phyloP scores from a whole-genome alignment of 2,113 vertebrate genomes.

The Dascyllus trimaculatus region DNA sequence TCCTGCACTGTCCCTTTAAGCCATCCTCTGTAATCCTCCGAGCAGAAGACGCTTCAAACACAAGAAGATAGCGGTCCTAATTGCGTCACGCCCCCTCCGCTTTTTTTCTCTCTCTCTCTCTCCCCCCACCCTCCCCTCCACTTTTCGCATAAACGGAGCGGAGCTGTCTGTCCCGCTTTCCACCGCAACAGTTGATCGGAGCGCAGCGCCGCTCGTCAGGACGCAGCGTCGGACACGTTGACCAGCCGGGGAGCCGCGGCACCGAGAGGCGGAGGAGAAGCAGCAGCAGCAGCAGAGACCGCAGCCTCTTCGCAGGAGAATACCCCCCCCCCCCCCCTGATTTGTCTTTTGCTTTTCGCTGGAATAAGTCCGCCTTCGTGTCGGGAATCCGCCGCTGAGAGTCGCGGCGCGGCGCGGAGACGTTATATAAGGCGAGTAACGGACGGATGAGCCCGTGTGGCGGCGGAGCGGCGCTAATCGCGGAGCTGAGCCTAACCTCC shows the following conservation, averaged over 20 bases:
- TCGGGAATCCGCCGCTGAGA: not conserved
- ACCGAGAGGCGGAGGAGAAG: not conserved
- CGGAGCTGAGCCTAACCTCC: not conserved
- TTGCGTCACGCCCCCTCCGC: constrained; percentile 67
- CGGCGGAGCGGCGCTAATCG: constrained; percentile 40
- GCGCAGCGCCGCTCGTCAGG: constrained; percentile 48
- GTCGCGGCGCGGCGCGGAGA: constrained; percentile 15
- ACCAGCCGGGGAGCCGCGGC: not conserved
- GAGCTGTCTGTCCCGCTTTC: constrained; percentile 1
- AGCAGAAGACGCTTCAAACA: constrained; percentile 26
- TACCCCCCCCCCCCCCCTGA: not conserved
- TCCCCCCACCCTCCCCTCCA: not conserved
- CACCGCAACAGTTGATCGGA: constrained; percentile 43
- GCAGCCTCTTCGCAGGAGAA: constrained; percentile 16
- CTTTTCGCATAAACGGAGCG: constrained; percentile 42
- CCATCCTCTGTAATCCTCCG: constrained; percentile 31
- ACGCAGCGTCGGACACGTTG: constrained; percentile 34
- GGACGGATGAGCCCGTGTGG: constrained; percentile 49
- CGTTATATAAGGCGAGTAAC: constrained; percentile 73
- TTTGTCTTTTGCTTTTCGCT: not conserved
- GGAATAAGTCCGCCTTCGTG: constrained; percentile 23
- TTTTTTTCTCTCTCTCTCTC: constrained; percentile 1
- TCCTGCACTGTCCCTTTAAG: constrained; percentile 77
- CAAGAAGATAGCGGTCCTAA: constrained; percentile 63
- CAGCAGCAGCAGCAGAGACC: not conserved